Percentiles rank a stretch among this genome's conserved stretches.
Conservation (phyloP, 2,113 vertebrate genomes). For the Hemibagrus wyckioides region DNA sequence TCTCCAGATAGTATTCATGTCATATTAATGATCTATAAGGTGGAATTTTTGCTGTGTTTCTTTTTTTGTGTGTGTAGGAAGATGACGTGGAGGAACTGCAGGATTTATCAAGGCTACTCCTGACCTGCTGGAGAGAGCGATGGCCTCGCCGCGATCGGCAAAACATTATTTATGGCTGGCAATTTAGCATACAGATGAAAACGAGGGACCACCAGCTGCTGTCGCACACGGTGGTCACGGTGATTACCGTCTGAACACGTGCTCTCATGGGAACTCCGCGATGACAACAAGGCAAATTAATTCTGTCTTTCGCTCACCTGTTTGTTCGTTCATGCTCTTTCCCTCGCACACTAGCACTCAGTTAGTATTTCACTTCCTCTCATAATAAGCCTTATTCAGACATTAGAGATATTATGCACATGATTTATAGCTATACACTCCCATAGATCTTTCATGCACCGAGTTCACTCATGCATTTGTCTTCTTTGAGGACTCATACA, state of each 20-base stretch:
- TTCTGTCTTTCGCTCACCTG: constrained; percentile 48
- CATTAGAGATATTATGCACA: background rate
- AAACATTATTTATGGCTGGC: constrained; percentile 39
- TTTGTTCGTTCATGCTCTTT: constrained; percentile 16
- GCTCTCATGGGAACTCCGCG: constrained; percentile 39
- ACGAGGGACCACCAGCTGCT: constrained; percentile 57
- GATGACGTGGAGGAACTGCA: background rate
- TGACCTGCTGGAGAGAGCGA: constrained; percentile 38
- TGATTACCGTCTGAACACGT: constrained; percentile 52
- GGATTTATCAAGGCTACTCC: constrained; percentile 33
- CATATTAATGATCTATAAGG: constrained; percentile 53
- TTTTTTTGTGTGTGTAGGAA: constrained; percentile 1
- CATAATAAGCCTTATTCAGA: constrained; percentile 20
- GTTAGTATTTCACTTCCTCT: background rate
- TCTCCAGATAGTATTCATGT: constrained; percentile 15
- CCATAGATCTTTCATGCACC: background rate
- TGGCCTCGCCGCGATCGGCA: background rate
- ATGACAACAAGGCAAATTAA: constrained; percentile 51
- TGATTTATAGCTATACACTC: constrained; percentile 6
- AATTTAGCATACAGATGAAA: constrained; percentile 54
- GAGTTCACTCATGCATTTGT: constrained; percentile 25
- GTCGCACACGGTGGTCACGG: constrained; percentile 48
- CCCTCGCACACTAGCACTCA: background rate
- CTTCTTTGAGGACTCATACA: constrained; percentile 28
- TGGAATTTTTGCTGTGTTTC: background rate